A percentile compares a stretch with the other conserved stretches of the same genome.
phyloP scores from a whole-genome alignment of 2,888 invertebrate genomes.

The Cephus sareptanus region DNA sequence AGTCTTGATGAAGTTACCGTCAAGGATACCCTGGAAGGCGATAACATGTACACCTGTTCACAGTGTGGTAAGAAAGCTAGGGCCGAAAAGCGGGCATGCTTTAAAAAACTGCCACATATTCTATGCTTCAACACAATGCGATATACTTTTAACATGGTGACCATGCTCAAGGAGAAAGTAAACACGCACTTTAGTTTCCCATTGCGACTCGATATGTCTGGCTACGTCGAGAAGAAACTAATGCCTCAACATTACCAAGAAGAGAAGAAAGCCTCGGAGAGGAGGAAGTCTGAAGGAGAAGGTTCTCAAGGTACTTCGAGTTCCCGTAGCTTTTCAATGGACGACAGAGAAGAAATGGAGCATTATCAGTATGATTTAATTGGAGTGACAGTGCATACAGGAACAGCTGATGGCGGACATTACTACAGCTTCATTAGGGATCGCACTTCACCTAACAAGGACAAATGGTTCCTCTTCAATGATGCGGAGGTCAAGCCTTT shows the following conservation, averaged over 20 bases:
- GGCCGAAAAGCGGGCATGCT: constrained; percentile 95
- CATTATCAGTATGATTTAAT: constrained; percentile 87
- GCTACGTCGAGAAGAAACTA: constrained; percentile 92
- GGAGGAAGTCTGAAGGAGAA: constrained; percentile 36
- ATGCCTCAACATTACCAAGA: constrained; percentile 91
- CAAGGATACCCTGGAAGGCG: constrained; percentile 95
- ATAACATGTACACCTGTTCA: constrained; percentile 97
- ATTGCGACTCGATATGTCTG: constrained; percentile 91
- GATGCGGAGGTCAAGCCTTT: constrained; percentile 95
- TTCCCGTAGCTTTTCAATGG: constrained; percentile 65
- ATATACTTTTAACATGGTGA: constrained; percentile 97
- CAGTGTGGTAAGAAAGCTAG: constrained; percentile 95
- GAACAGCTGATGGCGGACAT: constrained; percentile 97
- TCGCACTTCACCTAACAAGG: constrained; percentile 75
- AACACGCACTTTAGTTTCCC: constrained; percentile 98
- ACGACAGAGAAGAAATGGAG: constrained; percentile 73
- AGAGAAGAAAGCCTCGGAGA: constrained; percentile 49
- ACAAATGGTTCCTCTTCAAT: constrained; percentile 93
- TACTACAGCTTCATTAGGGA: constrained; percentile 97
- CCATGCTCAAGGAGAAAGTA: constrained; percentile 96
- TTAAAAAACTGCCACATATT: constrained; percentile 92
- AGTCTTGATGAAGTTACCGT: constrained; percentile 97
- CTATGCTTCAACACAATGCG: constrained; percentile 97
- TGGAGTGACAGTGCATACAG: constrained; percentile 96
- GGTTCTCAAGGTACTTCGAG: constrained; percentile 47